Conservation (phyloP, 2,113 vertebrate genomes). For the Hymenochirus boettgeri region DNA sequence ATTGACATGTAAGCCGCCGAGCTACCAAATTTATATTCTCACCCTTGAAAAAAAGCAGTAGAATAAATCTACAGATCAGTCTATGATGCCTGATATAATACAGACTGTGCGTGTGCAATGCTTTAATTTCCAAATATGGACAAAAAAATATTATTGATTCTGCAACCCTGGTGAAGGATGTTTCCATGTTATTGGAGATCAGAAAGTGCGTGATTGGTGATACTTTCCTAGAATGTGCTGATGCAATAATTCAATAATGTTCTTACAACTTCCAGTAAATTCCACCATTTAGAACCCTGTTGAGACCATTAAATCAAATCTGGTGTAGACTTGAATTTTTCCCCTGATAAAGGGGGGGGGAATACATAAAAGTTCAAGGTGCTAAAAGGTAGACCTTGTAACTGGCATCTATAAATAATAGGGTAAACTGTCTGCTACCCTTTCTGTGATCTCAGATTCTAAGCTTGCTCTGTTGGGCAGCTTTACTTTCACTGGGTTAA, state of each 20-base stretch:
- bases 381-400: conserved; percentile 36
- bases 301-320: conserved; percentile 49
- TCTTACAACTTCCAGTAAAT: conserved; percentile 52
- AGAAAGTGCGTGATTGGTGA: conserved; percentile 36
- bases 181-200: conserved; percentile 18
- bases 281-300: conserved; percentile 42
- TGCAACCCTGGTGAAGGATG: conserved; percentile 28
- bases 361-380: conserved; percentile 41
- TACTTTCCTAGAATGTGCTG: conserved; percentile 42
- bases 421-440: conserved; percentile 32
- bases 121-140: conserved; percentile 47
- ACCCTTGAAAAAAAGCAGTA: not conserved
- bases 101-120: conserved; percentile 34
- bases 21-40: conserved; percentile 16
- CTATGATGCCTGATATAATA: conserved; percentile 33
- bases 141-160: conserved; percentile 36
- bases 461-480: conserved; percentile 46
- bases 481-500: conserved; percentile 58
- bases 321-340: conserved; percentile 39
- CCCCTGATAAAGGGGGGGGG: conserved; percentile 43
- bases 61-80: conserved; percentile 25
- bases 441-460: conserved; percentile 40
- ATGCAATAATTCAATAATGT: conserved; percentile 33
- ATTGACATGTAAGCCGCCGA: conserved; percentile 16
- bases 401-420: conserved; percentile 53